Evolutionary conservation across 2,888 invertebrate genomes (phyloP).

Genomic region (Drosophila affinis): DNA sequence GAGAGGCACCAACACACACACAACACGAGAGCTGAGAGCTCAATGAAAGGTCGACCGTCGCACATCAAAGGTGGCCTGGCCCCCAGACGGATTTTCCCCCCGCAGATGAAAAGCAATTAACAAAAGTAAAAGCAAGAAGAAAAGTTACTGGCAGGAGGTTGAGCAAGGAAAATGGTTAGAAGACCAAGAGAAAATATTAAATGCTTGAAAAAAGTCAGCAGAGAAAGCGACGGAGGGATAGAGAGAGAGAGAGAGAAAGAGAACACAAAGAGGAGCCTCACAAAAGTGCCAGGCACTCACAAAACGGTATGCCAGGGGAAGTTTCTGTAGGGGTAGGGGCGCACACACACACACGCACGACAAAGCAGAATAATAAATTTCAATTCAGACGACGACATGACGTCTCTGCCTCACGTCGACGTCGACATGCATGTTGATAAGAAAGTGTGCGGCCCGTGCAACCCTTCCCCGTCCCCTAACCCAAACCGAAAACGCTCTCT

Average conservation of each 20-base stretch:
- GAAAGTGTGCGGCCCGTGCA: constrained; percentile 45
- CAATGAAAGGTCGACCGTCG: constrained; percentile 45
- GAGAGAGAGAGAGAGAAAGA: not conserved
- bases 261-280: constrained; percentile 21
- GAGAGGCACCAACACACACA: constrained; percentile 36
- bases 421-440: constrained; percentile 65
- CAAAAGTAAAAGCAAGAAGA: constrained; percentile 46
- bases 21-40: constrained; percentile 19
- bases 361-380: constrained; percentile 79
- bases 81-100: constrained; percentile 34
- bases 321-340: not conserved
- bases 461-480: constrained; percentile 20
- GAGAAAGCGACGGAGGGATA: constrained; percentile 16
- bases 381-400: constrained; percentile 71
- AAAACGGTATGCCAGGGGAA: constrained; percentile 20
- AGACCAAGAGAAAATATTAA: constrained; percentile 4
- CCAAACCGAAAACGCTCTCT: not conserved
- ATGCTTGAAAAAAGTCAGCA: not conserved
- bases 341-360: constrained; percentile 60
- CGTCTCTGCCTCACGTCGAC: constrained; percentile 58
- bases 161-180: constrained; percentile 9
- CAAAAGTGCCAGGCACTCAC: constrained; percentile 60
- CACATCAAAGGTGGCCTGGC: constrained; percentile 71
- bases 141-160: constrained; percentile 19
- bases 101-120: constrained; percentile 73